These are phyloP conservation scores for Pterophyllum scalare DNA, from an alignment of 2,113 vertebrate genomes.

Conservation along the genomic window DNA sequence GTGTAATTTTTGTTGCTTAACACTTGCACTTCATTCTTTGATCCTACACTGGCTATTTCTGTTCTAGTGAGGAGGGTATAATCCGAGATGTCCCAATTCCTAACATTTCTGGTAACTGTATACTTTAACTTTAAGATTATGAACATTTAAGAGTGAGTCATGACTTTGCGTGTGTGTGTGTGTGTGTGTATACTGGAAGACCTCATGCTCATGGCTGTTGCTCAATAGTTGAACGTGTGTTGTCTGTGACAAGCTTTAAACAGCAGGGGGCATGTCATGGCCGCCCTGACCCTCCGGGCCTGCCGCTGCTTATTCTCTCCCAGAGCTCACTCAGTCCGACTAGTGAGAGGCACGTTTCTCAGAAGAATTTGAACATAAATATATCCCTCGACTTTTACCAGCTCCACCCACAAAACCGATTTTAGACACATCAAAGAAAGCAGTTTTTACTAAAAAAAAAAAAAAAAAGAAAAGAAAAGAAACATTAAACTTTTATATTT, in stretches of 20 bases:
- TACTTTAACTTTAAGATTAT: not conserved
- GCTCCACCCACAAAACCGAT: conserved; percentile 13
- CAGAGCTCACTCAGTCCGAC: not conserved
- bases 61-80: not conserved
- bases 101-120: not conserved
- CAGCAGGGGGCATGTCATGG: conserved; percentile 67
- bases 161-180: too few species aligned
- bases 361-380: conserved; percentile 36
- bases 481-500: conserved; percentile 47
- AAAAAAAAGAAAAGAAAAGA: conserved; percentile 22
- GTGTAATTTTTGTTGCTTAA: not conserved
- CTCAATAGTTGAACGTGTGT: not conserved
- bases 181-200: not conserved
- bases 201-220: not conserved
- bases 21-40: not conserved
- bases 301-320: not conserved
- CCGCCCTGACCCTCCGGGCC: not conserved
- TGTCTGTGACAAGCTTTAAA: conserved; percentile 15
- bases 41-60: not conserved
- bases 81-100: conserved; percentile 28
- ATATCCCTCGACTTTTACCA: conserved; percentile 21
- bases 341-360: conserved; percentile 11
- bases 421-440: conserved; percentile 39
- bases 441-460: conserved; percentile 14
- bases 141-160: not conserved